phyloP scores from a whole-genome alignment of 2,797 vertebrate genomes.

The Gadopsis marmoratus region DNA sequence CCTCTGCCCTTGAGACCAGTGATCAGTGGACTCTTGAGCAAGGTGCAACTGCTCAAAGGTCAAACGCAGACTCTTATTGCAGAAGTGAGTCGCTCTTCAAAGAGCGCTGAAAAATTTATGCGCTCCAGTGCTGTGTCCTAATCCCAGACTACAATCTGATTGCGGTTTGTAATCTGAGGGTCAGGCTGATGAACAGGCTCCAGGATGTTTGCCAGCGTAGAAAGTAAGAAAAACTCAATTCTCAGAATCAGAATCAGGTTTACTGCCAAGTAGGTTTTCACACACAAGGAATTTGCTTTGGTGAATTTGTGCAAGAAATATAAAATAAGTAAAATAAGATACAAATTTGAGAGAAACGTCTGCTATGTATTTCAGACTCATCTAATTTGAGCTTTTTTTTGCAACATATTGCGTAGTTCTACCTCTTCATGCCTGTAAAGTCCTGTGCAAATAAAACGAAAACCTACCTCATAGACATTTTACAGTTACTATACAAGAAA shows the following conservation, averaged over 20 bases:
- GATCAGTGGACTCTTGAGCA: conserved; percentile 18
- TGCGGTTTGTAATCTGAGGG: too few species aligned
- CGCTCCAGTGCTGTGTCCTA: neutral
- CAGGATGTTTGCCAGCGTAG: neutral
- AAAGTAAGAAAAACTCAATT: neutral
- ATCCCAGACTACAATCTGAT: neutral
- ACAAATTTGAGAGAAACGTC: too few species aligned
- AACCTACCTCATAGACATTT: neutral
- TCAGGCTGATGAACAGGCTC: neutral
- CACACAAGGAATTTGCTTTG: too few species aligned
- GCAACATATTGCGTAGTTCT: too few species aligned
- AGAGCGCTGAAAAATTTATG: too few species aligned
- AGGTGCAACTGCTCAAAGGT: neutral
- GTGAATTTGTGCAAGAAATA: too few species aligned
- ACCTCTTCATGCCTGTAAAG: neutral
- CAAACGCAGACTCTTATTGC: neutral
- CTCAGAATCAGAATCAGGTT: too few species aligned
- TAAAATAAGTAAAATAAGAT: too few species aligned
- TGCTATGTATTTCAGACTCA: neutral
- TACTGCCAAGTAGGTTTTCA: too few species aligned
- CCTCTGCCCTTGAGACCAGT: neutral
- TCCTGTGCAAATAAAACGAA: neutral
- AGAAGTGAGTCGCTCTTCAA: neutral
- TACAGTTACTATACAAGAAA: neutral
- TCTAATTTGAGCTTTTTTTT: neutral